Evolutionary conservation across 2,797 vertebrate species (phyloP).

Genomic region (Anguilla megastoma): DNA sequence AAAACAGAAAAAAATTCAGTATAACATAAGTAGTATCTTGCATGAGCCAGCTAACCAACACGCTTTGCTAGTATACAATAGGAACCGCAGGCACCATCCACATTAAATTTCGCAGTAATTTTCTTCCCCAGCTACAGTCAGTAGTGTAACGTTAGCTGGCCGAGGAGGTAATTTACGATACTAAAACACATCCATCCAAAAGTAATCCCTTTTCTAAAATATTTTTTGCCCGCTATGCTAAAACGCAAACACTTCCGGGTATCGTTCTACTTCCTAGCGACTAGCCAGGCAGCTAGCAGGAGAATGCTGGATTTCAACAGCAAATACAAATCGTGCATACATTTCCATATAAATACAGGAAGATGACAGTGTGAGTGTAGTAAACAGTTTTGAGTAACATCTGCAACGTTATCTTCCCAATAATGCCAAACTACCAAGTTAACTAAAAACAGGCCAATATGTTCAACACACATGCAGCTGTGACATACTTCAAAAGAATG

Average conservation of each 20-base stretch:
- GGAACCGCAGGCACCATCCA: background rate
- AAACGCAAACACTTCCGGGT: constrained; percentile 7
- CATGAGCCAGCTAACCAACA: background rate
- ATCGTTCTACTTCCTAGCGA: background rate
- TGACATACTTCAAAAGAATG: background rate
- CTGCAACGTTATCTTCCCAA: background rate
- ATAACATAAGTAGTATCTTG: constrained; percentile 6
- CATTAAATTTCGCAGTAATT: background rate
- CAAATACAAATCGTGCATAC: background rate
- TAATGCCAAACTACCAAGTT: background rate
- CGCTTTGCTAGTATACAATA: background rate
- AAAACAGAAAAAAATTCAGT: constrained; percentile 33
- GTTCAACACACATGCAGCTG: background rate
- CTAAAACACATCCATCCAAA: background rate
- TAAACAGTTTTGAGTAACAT: background rate
- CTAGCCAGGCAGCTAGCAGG: background rate
- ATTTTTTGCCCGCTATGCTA: background rate
- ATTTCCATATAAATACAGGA: constrained; percentile 27
- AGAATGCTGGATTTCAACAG: background rate
- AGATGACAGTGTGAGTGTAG: background rate
- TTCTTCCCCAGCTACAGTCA: background rate
- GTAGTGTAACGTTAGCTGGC: background rate
- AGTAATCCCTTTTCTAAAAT: background rate
- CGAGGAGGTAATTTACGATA: background rate
- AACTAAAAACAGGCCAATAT: background rate